A percentile compares a stretch with the other conserved stretches of the same genome.
Conservation (phyloP, 2,797 vertebrate species). For the Enteromius argenteus region DNA sequence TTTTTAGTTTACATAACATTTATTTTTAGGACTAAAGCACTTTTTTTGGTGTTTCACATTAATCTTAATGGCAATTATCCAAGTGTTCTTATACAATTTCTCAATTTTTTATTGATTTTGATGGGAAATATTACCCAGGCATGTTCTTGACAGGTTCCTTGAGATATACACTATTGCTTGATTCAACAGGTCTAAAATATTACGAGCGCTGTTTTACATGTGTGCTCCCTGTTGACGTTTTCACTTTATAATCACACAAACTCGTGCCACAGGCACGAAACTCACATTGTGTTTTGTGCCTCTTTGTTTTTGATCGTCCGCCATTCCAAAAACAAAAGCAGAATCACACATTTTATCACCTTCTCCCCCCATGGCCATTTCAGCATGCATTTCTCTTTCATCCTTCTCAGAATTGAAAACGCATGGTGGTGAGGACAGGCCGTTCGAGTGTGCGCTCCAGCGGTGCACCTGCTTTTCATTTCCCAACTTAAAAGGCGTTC, state of each 20-base stretch:
- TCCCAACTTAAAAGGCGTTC: constrained; percentile 95
- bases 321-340: constrained; percentile 49
- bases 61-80: not conserved
- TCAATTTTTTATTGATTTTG: not conserved
- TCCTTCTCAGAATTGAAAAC: constrained; percentile 86
- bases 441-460: constrained; percentile 88
- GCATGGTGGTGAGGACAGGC: constrained; percentile 81
- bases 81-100: not conserved
- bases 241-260: constrained; percentile 26
- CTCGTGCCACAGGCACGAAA: constrained; percentile 24
- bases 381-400: constrained; percentile 91
- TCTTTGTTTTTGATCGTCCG: constrained; percentile 43
- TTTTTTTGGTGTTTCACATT: not conserved
- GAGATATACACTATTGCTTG: not conserved
- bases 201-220: constrained; percentile 26
- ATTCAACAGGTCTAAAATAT: constrained; percentile 26
- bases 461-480: constrained; percentile 95
- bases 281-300: constrained; percentile 26
- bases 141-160: not conserved
- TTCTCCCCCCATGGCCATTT: constrained; percentile 70
- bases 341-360: constrained; percentile 64
- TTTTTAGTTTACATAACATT: not conserved
- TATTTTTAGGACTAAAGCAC: not conserved
- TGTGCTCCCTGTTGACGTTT: constrained; percentile 40
- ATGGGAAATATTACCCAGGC: not conserved